These are phyloP conservation scores for Empis stercorea DNA, from an alignment of 2,888 invertebrate species.

Conservation along the genomic window DNA sequence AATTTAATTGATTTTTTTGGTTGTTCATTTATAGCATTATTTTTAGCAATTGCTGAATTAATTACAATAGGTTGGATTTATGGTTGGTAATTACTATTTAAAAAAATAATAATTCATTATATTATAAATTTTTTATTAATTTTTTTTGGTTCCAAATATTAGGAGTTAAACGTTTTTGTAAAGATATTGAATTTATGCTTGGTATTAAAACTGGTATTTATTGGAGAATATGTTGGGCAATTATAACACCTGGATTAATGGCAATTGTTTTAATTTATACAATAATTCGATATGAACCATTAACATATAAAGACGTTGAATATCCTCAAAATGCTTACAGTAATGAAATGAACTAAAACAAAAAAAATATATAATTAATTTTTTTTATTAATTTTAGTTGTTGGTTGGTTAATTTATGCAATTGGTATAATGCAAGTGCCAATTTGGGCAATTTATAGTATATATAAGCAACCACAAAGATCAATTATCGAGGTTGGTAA, in stretches of 20 bases:
- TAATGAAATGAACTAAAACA: slow-evolving; percentile 22
- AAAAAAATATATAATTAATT: neutral
- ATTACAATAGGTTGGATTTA: slow-evolving; percentile 63
- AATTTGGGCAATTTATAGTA: slow-evolving; percentile 28
- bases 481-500: slow-evolving; percentile 14
- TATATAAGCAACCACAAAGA: slow-evolving; percentile 26
- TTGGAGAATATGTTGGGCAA: slow-evolving; percentile 70
- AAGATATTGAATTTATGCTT: slow-evolving; percentile 71
- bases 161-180: slow-evolving; percentile 51
- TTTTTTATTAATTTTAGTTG: slow-evolving; percentile 10
- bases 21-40: slow-evolving; percentile 60
- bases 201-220: slow-evolving; percentile 49
- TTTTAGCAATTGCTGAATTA: slow-evolving; percentile 52
- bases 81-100: slow-evolving; percentile 35
- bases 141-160: slow-evolving; percentile 1
- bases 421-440: slow-evolving; percentile 41
- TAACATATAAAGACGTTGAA: slow-evolving; percentile 44
- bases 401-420: slow-evolving; percentile 38
- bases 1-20: slow-evolving; percentile 62
- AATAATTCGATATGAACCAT: slow-evolving; percentile 43
- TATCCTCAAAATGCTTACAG: slow-evolving; percentile 49
- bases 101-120: neutral
- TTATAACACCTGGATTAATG: slow-evolving; percentile 59
- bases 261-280: slow-evolving; percentile 58
- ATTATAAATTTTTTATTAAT: neutral